Base-by-base conservation (phyloP, 2,888 invertebrate genomes). In the Phyllotreta cruciferae region DNA sequence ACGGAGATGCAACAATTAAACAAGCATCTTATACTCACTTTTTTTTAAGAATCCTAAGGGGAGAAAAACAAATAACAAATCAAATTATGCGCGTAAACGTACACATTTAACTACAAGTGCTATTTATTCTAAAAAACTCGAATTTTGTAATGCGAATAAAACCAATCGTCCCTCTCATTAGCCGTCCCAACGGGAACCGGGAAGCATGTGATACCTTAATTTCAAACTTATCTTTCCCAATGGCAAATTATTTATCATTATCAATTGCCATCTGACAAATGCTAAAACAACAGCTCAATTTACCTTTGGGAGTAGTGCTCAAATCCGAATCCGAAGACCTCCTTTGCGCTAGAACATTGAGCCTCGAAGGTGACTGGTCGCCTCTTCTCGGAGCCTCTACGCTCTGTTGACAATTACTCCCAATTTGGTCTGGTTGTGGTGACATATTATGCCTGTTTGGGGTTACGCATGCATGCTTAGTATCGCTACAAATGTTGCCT, bases 311-410 rank as follows among this genome's bases (percentile, higher is more conserved):
- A 8, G 95, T 94, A 53, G 94, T 89, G 83, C 93, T 95, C 70
- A 95, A 84, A 82, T 97, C 97, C 0, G 96, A 96, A 81, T 96
- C 97, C 1, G 96, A 96, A 3, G 95, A 95, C 71, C 96, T 84
- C 56, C 95, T 85, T 77, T 91, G 81, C 85, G 79, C 73, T 0
- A 79, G 75, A 38, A 77, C 70, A 62, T 78, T 80, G 62, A 80
- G 71, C 71, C 84, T 87, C 6, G 83, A 83, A n/a, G 86, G 86
- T 68, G 85, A 87, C 63, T 85, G 85, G 53, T 68, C 64, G 38
- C 13, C 56, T 52, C 56, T 67, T 42, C 56, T 63, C 11, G 50
- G 63, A 24, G 24, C 24, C 41, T 71, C 72, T 35, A 70, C 63
- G 41, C 65, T 69, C 52, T 64, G 66, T 53, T 65, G 60, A 61